These are phyloP conservation scores for Erpetoichthys calabaricus DNA, from an alignment of 2,797 vertebrate genomes.

Conservation along the genomic window DNA sequence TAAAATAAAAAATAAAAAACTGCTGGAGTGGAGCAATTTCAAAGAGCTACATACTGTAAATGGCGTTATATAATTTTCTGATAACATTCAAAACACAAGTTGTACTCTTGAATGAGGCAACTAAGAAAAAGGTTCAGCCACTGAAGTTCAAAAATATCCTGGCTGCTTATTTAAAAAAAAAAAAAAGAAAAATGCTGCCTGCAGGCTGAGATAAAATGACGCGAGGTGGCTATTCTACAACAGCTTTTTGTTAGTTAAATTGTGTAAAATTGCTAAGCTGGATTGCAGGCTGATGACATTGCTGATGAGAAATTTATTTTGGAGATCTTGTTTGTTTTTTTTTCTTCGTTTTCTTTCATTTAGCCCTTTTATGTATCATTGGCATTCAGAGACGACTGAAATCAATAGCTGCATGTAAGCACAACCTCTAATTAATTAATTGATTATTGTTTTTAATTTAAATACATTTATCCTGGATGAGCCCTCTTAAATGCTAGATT, in stretches of 20 bases:
- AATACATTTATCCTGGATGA: too few species aligned
- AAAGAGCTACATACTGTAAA: constrained; percentile 7
- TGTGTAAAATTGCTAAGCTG: constrained; percentile 37
- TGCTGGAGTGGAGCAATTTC: too few species aligned
- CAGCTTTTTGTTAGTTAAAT: constrained; percentile 49
- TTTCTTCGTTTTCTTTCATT: too few species aligned
- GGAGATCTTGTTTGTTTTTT: too few species aligned
- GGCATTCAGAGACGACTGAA: too few species aligned
- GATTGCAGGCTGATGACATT: constrained; percentile 40
- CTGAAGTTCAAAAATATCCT: not conserved
- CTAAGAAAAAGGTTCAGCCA: constrained; percentile 13
- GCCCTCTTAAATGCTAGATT: too few species aligned
- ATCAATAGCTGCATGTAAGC: too few species aligned
- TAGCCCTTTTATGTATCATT: too few species aligned
- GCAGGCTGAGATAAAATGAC: constrained; percentile 52
- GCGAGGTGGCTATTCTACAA: constrained; percentile 51
- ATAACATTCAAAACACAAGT: constrained; percentile 46
- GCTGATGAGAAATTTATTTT: constrained; percentile 48
- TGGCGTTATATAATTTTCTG: constrained; percentile 43
- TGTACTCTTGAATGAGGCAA: constrained; percentile 29
- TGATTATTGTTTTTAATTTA: too few species aligned
- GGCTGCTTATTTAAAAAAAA: not conserved
- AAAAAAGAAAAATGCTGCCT: constrained; percentile 25
- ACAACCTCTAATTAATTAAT: too few species aligned
- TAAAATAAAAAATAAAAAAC: too few species aligned